phyloP scores from a whole-genome alignment of 2,797 vertebrate genomes.

The Clarias laeviceps region DNA sequence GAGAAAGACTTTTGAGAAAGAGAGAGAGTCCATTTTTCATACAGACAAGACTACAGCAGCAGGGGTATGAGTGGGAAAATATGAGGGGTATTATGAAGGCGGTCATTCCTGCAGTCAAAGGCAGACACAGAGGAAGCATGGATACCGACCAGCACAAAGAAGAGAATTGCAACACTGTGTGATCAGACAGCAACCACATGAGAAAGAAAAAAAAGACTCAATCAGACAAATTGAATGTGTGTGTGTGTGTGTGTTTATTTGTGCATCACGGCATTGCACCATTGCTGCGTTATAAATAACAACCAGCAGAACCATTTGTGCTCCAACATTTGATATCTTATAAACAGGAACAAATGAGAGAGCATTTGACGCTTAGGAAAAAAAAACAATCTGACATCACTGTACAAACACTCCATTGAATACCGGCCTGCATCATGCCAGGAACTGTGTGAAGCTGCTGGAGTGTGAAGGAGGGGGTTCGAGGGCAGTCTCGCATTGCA shows the following conservation, averaged over 20 bases:
- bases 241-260: constrained; percentile 36
- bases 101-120: constrained; percentile 73
- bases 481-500: constrained; percentile 34
- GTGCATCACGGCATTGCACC: constrained; percentile 27
- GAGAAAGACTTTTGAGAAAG: constrained; percentile 51
- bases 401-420: constrained; percentile 52
- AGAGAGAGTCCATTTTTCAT: constrained; percentile 51
- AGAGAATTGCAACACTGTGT: constrained; percentile 50
- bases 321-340: constrained; percentile 53
- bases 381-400: constrained; percentile 52
- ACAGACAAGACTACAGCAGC: constrained; percentile 63
- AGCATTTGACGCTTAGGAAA: constrained; percentile 47
- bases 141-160: constrained; percentile 72
- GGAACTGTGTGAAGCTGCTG: constrained; percentile 57
- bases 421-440: constrained; percentile 43
- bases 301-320: constrained; percentile 38
- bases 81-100: constrained; percentile 71
- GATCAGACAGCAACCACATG: constrained; percentile 41
- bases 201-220: constrained; percentile 48
- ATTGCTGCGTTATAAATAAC: constrained; percentile 52
- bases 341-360: constrained; percentile 57
- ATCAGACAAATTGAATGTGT: constrained; percentile 42
- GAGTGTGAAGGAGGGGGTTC: constrained; percentile 20
- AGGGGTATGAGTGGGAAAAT: constrained; percentile 70
- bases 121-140: constrained; percentile 69